Evolutionary conservation across 2,888 invertebrate genomes (phyloP), one percentile per base, ranked within the genome.

Genomic region (Ormia ochracea): DNA sequence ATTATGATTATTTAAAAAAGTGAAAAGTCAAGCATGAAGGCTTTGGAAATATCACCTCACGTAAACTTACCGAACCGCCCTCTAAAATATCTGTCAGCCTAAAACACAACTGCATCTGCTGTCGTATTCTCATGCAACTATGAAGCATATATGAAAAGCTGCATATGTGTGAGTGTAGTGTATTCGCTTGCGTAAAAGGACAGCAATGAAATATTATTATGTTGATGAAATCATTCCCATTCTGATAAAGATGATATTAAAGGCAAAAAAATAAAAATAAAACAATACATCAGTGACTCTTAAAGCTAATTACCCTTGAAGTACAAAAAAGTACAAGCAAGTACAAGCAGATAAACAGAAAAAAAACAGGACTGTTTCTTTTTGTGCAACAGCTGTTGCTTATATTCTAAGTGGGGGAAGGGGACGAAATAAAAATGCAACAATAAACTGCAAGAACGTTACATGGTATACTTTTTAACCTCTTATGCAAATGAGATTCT

Each of bases 271-370:
- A 45, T n/a, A 45, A 56, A 45, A 33, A 45, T n/a, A 50, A 59
- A 45, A 41, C 41, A 56, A 65, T 54, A 56, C 58, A 28, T 59
- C 52, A 54, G 75, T 7, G 50, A 23, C 74, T 66, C 50, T 66
- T 66, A 58, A 33, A 33, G 45, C 45, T 68, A 68, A 76, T 76
- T 76, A 61, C 61, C 61, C 75, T 61, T 69, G 45, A 76, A 68
- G 68, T 48, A 76, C 41, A n/a, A n/a, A n/a, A n/a, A n/a, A n/a
- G n/a, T 76, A 52, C 26, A 75, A 31, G 14, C 38, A 50, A 66
- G 41, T 38, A 19, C 59, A 33, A 43, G 19, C 33, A 14, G 17
- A 3, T 3, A 14, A 17, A 31, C 17, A 4, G 7, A 28, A 10
- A 4, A 31, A 31, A 17, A 17, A 12, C 26, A 14, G n/a, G n/a